These are phyloP conservation scores for Tenthredo distinguenda DNA, from an alignment of 2,888 invertebrate genomes.

Conservation along the genomic window DNA sequence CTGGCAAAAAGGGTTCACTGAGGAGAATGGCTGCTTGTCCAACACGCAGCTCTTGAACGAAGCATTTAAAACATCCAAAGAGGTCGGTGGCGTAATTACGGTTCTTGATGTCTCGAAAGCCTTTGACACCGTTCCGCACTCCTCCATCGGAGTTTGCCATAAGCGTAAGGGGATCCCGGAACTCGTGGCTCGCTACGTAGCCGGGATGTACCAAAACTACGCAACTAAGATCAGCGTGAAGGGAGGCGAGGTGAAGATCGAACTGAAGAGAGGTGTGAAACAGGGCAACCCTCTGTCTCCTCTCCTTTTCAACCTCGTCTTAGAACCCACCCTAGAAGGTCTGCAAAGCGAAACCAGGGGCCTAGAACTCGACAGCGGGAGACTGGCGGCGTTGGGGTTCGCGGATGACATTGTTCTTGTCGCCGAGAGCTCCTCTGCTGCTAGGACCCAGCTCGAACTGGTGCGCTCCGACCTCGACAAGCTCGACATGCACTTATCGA, in stretches of 20 bases:
- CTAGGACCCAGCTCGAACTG: slow-evolving; percentile 14
- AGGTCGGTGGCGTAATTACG: slow-evolving; percentile 46
- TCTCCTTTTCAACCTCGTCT: slow-evolving; percentile 57
- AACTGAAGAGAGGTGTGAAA: too few relatives aligned
- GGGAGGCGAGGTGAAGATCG: too few relatives aligned
- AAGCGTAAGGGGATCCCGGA: slow-evolving; percentile 32
- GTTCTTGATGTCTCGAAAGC: slow-evolving; percentile 61
- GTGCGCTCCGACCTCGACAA: background rate
- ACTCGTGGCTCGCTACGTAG: background rate
- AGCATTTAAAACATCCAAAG: slow-evolving; percentile 45
- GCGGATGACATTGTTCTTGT: slow-evolving; percentile 64
- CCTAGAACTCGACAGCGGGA: background rate
- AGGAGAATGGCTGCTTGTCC: slow-evolving; percentile 62
- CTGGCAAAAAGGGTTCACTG: slow-evolving; percentile 69
- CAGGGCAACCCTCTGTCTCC: too few relatives aligned
- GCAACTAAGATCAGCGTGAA: slow-evolving; percentile 57
- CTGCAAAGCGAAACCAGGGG: slow-evolving; percentile 49
- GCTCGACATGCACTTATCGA: slow-evolving; percentile 55
- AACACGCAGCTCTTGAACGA: slow-evolving; percentile 56
- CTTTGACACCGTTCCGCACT: slow-evolving; percentile 62
- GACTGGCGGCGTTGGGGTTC: background rate
- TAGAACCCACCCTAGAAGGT: slow-evolving; percentile 34
- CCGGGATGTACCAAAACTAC: slow-evolving; percentile 67
- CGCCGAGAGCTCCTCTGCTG: background rate
- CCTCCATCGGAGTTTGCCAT: slow-evolving; percentile 33